These are phyloP conservation scores for Poecilobothrus nobilitatus DNA, from an alignment of 2,888 invertebrate genomes.

Conservation along the genomic window DNA sequence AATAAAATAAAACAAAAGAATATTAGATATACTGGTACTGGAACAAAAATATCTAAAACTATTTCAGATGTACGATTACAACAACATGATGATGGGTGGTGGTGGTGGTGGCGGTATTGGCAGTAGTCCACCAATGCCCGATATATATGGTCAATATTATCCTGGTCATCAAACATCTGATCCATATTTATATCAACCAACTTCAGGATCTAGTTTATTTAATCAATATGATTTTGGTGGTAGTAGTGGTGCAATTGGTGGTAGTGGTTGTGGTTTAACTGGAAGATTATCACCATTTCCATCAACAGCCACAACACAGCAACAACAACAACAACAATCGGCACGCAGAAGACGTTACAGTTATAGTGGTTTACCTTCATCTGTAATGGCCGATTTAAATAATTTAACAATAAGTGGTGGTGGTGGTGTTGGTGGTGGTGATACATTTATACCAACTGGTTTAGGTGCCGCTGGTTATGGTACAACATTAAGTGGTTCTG, in stretches of 20 bases:
- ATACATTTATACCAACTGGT: neutral
- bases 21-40: constrained; percentile 1
- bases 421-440: neutral
- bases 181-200: constrained; percentile 17
- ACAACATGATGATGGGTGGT: constrained; percentile 33
- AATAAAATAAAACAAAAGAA: neutral
- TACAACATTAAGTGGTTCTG: neutral
- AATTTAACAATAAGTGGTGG: constrained; percentile 9
- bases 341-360: constrained; percentile 41
- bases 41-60: constrained; percentile 31
- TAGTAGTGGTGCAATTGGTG: constrained; percentile 20
- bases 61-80: constrained; percentile 46
- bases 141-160: constrained; percentile 42
- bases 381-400: constrained; percentile 31
- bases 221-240: constrained; percentile 15
- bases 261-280: constrained; percentile 30
- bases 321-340: neutral
- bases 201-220: constrained; percentile 11
- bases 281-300: constrained; percentile 11
- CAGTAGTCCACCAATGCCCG: constrained; percentile 41
- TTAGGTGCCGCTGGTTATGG: neutral
- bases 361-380: constrained; percentile 43
- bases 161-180: constrained; percentile 20
- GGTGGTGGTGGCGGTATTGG: neutral
- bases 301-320: constrained; percentile 16